A percentile compares a stretch with the other conserved stretches of the same genome.
phyloP scores from a whole-genome alignment of 2,888 invertebrate genomes.

The Calephelis perditalis region DNA sequence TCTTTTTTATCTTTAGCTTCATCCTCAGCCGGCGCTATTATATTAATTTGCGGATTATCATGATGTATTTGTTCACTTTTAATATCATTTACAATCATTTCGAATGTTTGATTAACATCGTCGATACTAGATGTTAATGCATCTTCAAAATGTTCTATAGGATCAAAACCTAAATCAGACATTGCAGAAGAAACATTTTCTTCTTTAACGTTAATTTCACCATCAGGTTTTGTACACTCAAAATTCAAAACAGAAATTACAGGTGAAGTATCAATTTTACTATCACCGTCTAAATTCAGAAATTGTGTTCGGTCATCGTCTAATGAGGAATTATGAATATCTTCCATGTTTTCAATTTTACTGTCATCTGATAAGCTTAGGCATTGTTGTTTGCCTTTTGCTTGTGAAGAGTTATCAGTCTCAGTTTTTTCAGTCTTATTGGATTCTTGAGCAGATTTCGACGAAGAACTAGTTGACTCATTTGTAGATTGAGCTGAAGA shows the following conservation, averaged over 20 bases:
- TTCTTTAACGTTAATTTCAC: conserved; percentile 19
- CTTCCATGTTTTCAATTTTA: background rate
- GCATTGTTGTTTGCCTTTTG: conserved; percentile 53
- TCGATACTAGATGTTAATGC: conserved; percentile 63
- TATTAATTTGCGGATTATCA: conserved; percentile 53
- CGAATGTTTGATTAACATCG: conserved; percentile 63
- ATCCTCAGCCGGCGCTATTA: conserved; percentile 51
- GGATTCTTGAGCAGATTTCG: conserved; percentile 35
- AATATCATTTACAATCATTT: conserved; percentile 57
- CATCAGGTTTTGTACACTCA: conserved; percentile 51
- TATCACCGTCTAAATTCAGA: background rate
- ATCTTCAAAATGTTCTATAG: conserved; percentile 67
- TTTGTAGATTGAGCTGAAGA: conserved; percentile 26
- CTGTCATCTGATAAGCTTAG: conserved; percentile 8
- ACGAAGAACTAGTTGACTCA: conserved; percentile 25
- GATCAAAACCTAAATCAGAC: conserved; percentile 41
- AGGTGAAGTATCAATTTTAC: conserved; percentile 22
- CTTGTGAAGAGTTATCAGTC: conserved; percentile 38
- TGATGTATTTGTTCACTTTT: conserved; percentile 26
- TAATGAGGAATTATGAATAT: too few species aligned
- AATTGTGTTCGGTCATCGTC: too few species aligned
- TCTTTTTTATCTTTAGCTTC: conserved; percentile 35
- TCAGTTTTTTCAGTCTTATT: conserved; percentile 42
- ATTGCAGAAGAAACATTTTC: conserved; percentile 21
- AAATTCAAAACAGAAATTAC: conserved; percentile 31